Evolutionary conservation across 2,113 vertebrate genomes (phyloP), one percentile per base, ranked within the genome.

Genomic region (Calypte anna): DNA sequence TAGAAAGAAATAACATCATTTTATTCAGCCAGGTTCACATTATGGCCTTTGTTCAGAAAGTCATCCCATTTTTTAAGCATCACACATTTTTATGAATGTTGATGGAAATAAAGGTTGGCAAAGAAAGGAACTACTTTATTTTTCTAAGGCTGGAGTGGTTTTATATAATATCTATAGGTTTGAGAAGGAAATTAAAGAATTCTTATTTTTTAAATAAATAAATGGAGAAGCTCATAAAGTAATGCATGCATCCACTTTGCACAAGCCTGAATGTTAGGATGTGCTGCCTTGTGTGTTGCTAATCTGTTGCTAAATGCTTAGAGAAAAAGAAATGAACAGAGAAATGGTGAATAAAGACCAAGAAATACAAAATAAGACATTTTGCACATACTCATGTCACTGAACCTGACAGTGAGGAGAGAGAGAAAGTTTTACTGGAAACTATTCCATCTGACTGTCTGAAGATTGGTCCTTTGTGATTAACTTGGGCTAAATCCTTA

Each of bases 1-100:
- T 2, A 87, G 50, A 92, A 94, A 68, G 46, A 96, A 97, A 63
- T 61, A 75, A 77, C 43, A 87, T 51, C n/a, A 93, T 96, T 86
- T 93, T 81, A 69, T 86, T 94, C 92, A 92, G 10, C 3, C 58
- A 91, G 38, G 21, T 61, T 70, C 86, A 54, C 28, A 30, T 8
- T 69, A 14, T 80, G 67, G 50, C n/a, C 43, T 21, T 30, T 20
- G 14, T 24, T 68, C 18, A 48, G 58, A 76, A 73, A 23, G 22
- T 38, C 28, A 61, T 2, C 7, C 4, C 1, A 23, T 43, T 55
- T 50, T 86, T 69, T 17, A 68, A 84, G 63, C 36, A 36, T 18
- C 4, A 38, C 12, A n/a, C 1, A 40, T 23, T 81, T 81, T 36
- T 43, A 31, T 11, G 70, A 69, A 69, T 58, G 90, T 68, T 86